Evolutionary conservation across 1,140 invertebrate genomes (phyloP), one percentile per base, ranked within the genome.

Genomic region (Bombus turneri): DNA sequence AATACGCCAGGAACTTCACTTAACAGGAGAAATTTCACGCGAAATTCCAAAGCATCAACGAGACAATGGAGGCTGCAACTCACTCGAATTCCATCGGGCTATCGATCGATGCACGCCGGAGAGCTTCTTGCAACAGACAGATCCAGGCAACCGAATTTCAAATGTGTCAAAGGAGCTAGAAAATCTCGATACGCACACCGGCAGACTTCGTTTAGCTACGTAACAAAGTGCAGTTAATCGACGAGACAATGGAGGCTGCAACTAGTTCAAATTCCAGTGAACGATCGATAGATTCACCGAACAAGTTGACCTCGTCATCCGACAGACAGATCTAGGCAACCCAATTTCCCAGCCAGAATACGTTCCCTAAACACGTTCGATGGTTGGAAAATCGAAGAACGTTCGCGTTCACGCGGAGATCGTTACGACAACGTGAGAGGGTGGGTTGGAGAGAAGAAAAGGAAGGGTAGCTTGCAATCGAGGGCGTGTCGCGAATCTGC

Each of bases 401-500:
- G 39, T 34, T 31, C 59, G 25, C 59, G 28, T 62, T n/a, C 10
- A n/a, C 59, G 9, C 12, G 28, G 75, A 13, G 59, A 79, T 68
- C 41, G 77, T 9, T 39, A 62, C 28, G 59, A 62, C 28, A 62
- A 62, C 25, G 59, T 5, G 47, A 34, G 18, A 34, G 31, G 31
- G n/a, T 43, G 59, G 64, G 25, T 37, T 15, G 31, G 4, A n/a
- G 3, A 18, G 62, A 68, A 47, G 15, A 66, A 79, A 43, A 41
- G 28, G 73, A 39, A 9, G 76, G 41, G 64, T 39, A 75, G 75
- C 41, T 73, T 74, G 76, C 57, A 41, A 83, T 88, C 13, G 83
- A 88, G 88, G 87, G 88, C 88, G 88, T 89, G 88, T 89, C 88
- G 47, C 83, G 34, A 57, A 57, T 66, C 28, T 72, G 25, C 10